A percentile compares a stretch with the other conserved stretches of the same genome.
Evolutionary conservation across 2,888 invertebrate species (phyloP).

Genomic region (Azorinus chamasolen): DNA sequence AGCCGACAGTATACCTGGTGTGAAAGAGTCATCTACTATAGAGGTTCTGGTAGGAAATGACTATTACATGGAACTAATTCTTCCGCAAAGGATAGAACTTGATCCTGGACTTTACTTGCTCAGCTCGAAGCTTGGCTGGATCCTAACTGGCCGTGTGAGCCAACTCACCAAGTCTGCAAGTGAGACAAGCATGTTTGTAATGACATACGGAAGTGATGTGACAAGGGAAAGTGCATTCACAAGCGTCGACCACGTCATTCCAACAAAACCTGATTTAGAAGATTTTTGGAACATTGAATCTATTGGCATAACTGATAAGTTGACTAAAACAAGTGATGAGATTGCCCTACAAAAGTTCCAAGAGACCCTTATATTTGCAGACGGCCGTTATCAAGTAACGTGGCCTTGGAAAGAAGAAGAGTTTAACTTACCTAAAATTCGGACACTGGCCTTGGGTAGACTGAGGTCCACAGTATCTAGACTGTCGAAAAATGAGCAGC

Average conservation of each 20-base stretch:
- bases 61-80: conserved; percentile 15
- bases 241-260: neutral
- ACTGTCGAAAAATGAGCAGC: conserved; percentile 17
- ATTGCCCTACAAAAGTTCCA: conserved; percentile 10
- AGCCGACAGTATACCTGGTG: conserved; percentile 3
- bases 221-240: neutral
- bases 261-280: conserved; percentile 17
- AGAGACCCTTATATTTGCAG: conserved; percentile 3
- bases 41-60: conserved; percentile 20
- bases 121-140: conserved; percentile 20
- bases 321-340: neutral
- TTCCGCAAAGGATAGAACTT: conserved; percentile 9
- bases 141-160: conserved; percentile 8
- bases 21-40: conserved; percentile 5
- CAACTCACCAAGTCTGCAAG: neutral
- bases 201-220: conserved; percentile 7
- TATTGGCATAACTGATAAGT: conserved; percentile 18
- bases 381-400: conserved; percentile 22
- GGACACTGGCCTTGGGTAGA: conserved; percentile 24
- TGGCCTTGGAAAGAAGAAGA: conserved; percentile 30
- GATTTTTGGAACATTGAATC: conserved; percentile 33
- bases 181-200: conserved; percentile 9
- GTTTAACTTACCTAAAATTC: conserved; percentile 21
- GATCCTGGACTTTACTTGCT: conserved; percentile 17
- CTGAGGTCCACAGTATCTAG: conserved; percentile 8